Evolutionary conservation across 2,888 invertebrate species (phyloP).

Genomic region (Latheticus oryzae): DNA sequence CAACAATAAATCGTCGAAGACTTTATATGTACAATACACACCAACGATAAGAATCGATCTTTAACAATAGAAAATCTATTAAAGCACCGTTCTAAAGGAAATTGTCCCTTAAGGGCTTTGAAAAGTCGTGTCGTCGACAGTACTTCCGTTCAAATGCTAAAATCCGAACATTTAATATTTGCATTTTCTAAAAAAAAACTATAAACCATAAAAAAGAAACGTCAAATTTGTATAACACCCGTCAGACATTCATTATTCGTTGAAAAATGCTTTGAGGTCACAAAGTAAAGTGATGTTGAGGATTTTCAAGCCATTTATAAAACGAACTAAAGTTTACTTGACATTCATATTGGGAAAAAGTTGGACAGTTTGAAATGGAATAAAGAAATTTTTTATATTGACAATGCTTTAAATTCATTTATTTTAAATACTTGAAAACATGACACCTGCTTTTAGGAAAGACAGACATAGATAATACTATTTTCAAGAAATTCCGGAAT

Average conservation of each 20-base stretch:
- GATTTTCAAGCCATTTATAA: conserved; percentile 5
- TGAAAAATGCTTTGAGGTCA: too few relatives aligned
- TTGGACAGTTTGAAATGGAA: too few relatives aligned
- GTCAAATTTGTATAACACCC: conserved; percentile 4
- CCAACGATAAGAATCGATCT: conserved; percentile 20
- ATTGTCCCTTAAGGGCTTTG: conserved; percentile 23
- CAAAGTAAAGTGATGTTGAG: not conserved
- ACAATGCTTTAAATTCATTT: too few relatives aligned
- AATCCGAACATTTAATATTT: not conserved
- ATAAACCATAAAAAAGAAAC: conserved; percentile 2
- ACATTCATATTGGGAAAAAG: too few relatives aligned
- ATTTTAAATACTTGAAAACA: too few relatives aligned
- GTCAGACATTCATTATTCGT: not conserved
- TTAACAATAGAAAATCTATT: conserved; percentile 38
- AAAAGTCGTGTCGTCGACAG: conserved; percentile 11
- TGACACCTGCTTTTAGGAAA: too few relatives aligned
- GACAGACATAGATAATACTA: too few relatives aligned
- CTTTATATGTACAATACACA: conserved; percentile 28
- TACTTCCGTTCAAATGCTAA: conserved; percentile 11
- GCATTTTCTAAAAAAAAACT: not conserved
- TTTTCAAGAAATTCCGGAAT: too few relatives aligned
- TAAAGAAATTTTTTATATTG: too few relatives aligned
- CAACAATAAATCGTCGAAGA: too few relatives aligned
- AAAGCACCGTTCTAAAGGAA: conserved; percentile 30
- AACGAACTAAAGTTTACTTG: too few relatives aligned